A percentile compares a stretch with the other conserved stretches of the same genome.
These are phyloP conservation scores for Sebastes umbrosus DNA, from an alignment of 2,797 vertebrate species.

Conservation along the genomic window DNA sequence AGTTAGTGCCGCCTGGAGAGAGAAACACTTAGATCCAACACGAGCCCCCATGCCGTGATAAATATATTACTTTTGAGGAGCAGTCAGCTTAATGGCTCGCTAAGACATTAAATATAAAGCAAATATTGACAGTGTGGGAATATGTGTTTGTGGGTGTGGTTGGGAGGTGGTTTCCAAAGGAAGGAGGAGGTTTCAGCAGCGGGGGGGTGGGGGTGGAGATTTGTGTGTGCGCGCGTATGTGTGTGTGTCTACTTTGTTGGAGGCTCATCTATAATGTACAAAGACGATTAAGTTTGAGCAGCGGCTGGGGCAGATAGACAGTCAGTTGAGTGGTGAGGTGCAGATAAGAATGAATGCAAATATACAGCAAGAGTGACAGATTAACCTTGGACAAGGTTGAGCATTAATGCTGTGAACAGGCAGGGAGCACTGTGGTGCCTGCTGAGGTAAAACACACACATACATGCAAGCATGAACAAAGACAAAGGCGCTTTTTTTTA, in stretches of 20 bases:
- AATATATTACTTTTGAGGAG: conserved; percentile 52
- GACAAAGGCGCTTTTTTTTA: neutral
- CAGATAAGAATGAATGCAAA: conserved; percentile 87
- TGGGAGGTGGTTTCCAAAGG: conserved; percentile 12
- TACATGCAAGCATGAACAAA: neutral
- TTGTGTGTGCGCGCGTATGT: conserved; percentile 11
- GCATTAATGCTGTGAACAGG: conserved; percentile 63
- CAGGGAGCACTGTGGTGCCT: conserved; percentile 39
- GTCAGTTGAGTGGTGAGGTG: conserved; percentile 78
- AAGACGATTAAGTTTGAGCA: conserved; percentile 80
- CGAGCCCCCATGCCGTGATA: conserved; percentile 25
- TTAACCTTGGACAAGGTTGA: conserved; percentile 87
- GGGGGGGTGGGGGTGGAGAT: neutral
- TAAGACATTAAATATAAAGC: conserved; percentile 43
- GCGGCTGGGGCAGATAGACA: conserved; percentile 71
- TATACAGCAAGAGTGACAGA: conserved; percentile 84
- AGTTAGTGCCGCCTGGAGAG: conserved; percentile 33
- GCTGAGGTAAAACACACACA: conserved; percentile 43
- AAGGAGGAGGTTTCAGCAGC: conserved; percentile 6
- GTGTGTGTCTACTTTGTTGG: conserved; percentile 51
- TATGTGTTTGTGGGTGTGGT: conserved; percentile 31
- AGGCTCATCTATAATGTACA: conserved; percentile 82
- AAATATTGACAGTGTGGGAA: conserved; percentile 52
- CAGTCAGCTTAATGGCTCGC: conserved; percentile 42
- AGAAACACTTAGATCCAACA: conserved; percentile 27